Evolutionary conservation across 2,113 vertebrate species (phyloP).

Genomic region (Forbesichthys papilliferus): DNA sequence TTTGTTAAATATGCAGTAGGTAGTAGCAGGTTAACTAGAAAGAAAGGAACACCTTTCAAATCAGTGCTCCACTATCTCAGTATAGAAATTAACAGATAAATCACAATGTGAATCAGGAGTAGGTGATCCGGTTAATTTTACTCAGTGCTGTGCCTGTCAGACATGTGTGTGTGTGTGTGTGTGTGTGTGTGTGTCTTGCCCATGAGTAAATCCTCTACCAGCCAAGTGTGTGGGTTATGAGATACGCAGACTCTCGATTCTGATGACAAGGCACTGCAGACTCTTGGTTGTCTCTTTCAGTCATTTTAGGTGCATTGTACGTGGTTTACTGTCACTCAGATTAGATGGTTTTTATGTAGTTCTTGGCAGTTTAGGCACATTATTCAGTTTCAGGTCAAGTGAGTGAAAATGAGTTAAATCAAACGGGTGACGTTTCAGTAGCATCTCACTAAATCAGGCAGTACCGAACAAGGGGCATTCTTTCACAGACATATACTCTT

Average conservation of each 20-base stretch:
- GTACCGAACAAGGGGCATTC: too few relatives aligned
- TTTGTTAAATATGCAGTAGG: too few relatives aligned
- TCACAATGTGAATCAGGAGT: slow-evolving; percentile 46
- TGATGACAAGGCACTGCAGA: slow-evolving; percentile 48
- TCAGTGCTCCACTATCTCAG: neutral
- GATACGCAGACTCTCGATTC: slow-evolving; percentile 55
- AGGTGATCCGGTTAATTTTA: slow-evolving; percentile 22
- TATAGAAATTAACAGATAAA: slow-evolving; percentile 10
- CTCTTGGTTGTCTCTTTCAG: slow-evolving; percentile 45
- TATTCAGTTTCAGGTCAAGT: slow-evolving; percentile 41
- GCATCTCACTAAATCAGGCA: slow-evolving; percentile 22
- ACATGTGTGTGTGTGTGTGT: slow-evolving; percentile 1
- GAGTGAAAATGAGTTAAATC: too few relatives aligned
- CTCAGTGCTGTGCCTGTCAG: slow-evolving; percentile 34
- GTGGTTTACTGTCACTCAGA: slow-evolving; percentile 40
- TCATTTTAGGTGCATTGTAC: neutral
- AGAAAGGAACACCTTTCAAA: neutral
- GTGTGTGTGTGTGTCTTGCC: neutral
- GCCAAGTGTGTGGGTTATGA: slow-evolving; percentile 56
- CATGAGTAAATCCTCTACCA: slow-evolving; percentile 59
- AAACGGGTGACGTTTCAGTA: slow-evolving; percentile 12
- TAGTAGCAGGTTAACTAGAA: too few relatives aligned
- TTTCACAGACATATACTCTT: too few relatives aligned
- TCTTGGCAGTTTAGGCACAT: slow-evolving; percentile 35
- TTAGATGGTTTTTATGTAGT: neutral